Evolutionary conservation across 2,797 vertebrate genomes (phyloP).

Genomic region (Echiichthys vipera): DNA sequence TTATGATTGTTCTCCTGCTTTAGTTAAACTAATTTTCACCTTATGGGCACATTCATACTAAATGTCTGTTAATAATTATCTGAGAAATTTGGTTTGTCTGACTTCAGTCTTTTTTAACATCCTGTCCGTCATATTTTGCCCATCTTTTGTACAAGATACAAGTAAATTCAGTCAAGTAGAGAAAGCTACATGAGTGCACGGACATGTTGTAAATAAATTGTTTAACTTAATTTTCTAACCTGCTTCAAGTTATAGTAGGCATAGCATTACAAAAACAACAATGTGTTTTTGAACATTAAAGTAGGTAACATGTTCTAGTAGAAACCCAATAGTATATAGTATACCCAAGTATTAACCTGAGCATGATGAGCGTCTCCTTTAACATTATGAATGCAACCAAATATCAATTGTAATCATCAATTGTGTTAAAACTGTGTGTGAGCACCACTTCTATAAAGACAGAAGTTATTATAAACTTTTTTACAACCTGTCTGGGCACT

Average conservation of each 20-base stretch:
- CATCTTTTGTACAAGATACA: neutral
- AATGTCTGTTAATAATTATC: neutral
- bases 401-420: neutral
- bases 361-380: no score
- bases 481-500: neutral
- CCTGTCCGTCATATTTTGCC: neutral
- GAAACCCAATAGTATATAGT: no score
- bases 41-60: neutral
- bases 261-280: no score
- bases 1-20: neutral
- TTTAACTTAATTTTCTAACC: neutral
- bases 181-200: neutral
- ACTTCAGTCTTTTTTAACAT: neutral
- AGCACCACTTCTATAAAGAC: neutral
- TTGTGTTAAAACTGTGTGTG: no score
- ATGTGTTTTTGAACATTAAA: no score
- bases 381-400: neutral
- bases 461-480: neutral
- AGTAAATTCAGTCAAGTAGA: neutral
- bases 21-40: neutral
- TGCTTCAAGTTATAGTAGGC: neutral
- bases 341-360: no score
- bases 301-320: no score
- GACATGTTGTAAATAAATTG: neutral
- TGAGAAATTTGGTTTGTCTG: neutral